Base-by-base conservation (phyloP, 2,797 vertebrate species). In the Crenichthys baileyi region DNA sequence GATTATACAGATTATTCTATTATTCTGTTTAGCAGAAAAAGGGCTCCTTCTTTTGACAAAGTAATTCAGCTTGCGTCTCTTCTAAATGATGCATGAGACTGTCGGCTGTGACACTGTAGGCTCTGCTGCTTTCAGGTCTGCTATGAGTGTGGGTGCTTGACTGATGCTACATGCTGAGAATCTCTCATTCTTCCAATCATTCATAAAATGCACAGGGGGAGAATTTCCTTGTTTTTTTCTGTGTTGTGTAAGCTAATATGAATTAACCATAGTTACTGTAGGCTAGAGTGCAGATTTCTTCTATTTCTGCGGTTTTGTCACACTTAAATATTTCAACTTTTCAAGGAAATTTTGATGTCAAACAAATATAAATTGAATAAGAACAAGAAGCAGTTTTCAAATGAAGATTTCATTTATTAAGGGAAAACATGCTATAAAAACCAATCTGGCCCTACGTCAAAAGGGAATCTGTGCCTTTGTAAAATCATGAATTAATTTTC, bases 21-120 rank as follows among this genome's bases (percentile, higher is more conserved):
- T 76, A 58, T 24, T 31, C 80, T 78, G 67, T 86, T 88, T 70
- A 88, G 84, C 90, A 87, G 82, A 91, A 78, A 85, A 83, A 87
- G 89, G 81, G 72, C 78, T 74, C 72, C 74, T 88, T 84, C 87
- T 86, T 92, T 92, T 90, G 90, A 84, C 76, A 70, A 81, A 83
- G 56, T 88, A 89, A 91, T 92, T 89, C 29, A 41, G 73, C 87
- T 91, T 71, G 63, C 79, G 68, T 78, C 80, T 84, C 76, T 41
- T 46, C 73, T 56, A 81, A 88, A 82, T 71, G 74, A 88, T 80
- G 83, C 83, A 86, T 83, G 81, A 73, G 85, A 86, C 75, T 86
- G 85, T 85, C 88, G 79, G 50, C 85, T 77, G 81, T 78, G 74
- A 90, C 79, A 81, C 84, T 77, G 81, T 83, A 72, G 79, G 74